Evolutionary conservation across 2,888 invertebrate species (phyloP), one percentile per base, ranked within the genome.

Genomic region (Calliphora vomitoria): DNA sequence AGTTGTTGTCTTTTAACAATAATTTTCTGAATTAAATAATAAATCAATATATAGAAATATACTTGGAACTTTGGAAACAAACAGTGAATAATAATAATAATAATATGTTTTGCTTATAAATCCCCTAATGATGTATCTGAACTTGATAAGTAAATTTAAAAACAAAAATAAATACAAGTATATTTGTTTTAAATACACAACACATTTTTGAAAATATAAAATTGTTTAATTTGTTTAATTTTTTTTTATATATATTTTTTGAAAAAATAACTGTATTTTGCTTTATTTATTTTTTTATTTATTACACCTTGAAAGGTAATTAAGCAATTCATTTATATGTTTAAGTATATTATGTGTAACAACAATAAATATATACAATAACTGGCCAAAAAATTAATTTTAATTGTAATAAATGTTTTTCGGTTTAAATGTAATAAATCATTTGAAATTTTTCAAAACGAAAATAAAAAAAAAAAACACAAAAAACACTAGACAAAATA

Each of bases 221-320:
- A 31, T 60, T 64, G 38, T n/a, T 35, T 6, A 64, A n/a, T 38
- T 11, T 55, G 44, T 62, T n/a, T n/a, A n/a, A n/a, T n/a, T 38
- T 44, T 44, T 44, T 4, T 13, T 44, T 13, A 8, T 13, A 44
- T 13, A 13, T 13, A 3, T 10, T 44, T 44, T 44, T 1, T 11
- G 6, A 18, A 41, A 25, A 15, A 15, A 1, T 18, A 69, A 71
- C 5, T 50, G 18, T 47, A 35, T 38, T 53, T 62, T 20, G n/a
- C n/a, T 69, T 25, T 8, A 20, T 50, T 66, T 25, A 68, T 13
- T 68, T 8, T 4, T 58, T 11, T 47, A 64, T 55, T 76, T 71
- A 71, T 76, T 69, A 64, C 69, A 80, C 75, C 81, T 85, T 76
- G 76, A 86, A 72, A 81, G 55, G 44, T 81, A 78, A 66, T 85